Evolutionary conservation across 2,113 vertebrate species (phyloP).

Genomic region (Gymnobelideus leadbeateri): DNA sequence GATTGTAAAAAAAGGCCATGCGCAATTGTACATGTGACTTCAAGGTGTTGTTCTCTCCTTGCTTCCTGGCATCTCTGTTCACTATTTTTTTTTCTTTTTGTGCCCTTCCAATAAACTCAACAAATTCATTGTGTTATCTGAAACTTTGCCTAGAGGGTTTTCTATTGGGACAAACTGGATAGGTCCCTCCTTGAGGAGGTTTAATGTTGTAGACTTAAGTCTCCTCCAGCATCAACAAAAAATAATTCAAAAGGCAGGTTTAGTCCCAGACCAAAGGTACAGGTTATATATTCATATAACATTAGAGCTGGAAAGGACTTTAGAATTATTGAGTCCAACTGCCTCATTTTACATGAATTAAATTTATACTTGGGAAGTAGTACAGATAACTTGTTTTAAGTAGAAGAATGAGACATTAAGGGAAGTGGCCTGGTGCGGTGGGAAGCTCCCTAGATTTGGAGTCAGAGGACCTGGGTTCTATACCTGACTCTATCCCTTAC

Average conservation of each 20-base stretch:
- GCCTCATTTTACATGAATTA: not conserved
- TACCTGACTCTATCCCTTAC: conserved; percentile 9
- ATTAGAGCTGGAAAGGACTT: not conserved
- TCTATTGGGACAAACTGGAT: not conserved
- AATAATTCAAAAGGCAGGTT: not conserved
- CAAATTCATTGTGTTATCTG: not conserved
- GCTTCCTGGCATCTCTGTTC: not conserved
- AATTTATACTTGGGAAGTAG: not conserved
- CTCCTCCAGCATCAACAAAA: not conserved
- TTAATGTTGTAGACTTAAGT: not conserved
- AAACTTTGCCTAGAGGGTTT: not conserved
- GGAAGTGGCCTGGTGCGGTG: not conserved
- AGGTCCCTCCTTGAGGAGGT: conserved; percentile 21
- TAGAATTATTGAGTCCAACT: not conserved
- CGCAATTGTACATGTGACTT: not conserved
- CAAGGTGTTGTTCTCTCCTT: not conserved
- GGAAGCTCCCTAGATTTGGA: not conserved
- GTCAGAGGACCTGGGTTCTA: conserved; percentile 4
- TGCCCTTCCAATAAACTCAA: conserved; percentile 62
- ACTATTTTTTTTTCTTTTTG: not conserved
- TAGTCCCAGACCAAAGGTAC: not conserved
- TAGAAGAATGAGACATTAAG: not conserved
- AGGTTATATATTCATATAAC: not conserved
- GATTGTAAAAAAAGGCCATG: not conserved
- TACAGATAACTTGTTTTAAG: not conserved